Conservation (phyloP, 1,140 invertebrate genomes). For the Musca domestica region DNA sequence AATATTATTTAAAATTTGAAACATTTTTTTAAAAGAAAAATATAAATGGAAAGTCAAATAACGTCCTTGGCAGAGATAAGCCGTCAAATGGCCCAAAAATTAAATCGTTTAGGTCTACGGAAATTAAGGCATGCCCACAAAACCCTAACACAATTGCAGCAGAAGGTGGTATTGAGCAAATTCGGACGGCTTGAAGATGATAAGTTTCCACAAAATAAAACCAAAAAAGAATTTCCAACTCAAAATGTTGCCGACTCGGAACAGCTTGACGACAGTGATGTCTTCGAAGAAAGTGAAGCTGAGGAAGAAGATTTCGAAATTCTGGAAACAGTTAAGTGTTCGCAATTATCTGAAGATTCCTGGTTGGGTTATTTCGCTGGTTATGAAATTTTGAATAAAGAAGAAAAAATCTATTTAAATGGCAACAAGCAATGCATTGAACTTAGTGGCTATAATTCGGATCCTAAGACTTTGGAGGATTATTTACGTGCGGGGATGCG, state of each 20-base stretch:
- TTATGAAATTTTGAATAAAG: constrained; percentile 34
- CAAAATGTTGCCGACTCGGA: too few species aligned
- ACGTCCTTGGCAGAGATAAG: too few species aligned
- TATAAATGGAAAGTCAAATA: too few species aligned
- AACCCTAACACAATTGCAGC: neutral
- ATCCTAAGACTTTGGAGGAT: neutral
- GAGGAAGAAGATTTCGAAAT: neutral
- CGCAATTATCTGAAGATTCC: neutral
- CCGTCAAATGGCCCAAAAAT: too few species aligned
- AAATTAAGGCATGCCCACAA: constrained; percentile 13
- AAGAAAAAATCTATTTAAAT: constrained; percentile 24
- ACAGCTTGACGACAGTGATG: too few species aligned
- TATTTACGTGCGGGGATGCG: constrained; percentile 35
- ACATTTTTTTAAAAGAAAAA: too few species aligned
- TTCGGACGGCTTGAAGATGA: neutral
- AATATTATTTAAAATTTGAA: too few species aligned
- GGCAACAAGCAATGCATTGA: constrained; percentile 41
- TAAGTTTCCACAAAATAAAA: neutral
- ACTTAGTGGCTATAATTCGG: constrained; percentile 14
- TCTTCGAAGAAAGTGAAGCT: neutral
- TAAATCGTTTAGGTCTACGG: too few species aligned
- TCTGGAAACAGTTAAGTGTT: neutral
- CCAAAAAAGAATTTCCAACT: too few species aligned
- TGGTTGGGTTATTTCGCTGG: constrained; percentile 42
- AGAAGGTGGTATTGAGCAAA: neutral